Percentiles rank a stretch among this genome's conserved stretches.
phyloP scores from a whole-genome alignment of 1,140 invertebrate species.

The Pseudachorutes palmiensis region DNA sequence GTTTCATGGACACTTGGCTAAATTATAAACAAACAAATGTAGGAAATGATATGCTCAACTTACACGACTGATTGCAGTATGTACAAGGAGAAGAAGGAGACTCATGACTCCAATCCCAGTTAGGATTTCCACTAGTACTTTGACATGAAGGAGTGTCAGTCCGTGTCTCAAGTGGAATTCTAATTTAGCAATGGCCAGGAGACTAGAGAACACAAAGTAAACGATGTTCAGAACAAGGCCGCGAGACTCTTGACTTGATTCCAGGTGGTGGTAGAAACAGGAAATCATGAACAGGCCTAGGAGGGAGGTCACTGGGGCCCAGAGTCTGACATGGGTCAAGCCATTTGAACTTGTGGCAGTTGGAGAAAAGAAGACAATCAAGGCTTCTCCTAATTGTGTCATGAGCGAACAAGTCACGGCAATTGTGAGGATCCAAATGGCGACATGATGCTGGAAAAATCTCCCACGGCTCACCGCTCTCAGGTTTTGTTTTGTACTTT shows the following conservation, averaged over 20 bases:
- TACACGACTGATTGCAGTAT: neutral
- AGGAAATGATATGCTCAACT: no score
- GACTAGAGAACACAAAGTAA: constrained; percentile 15
- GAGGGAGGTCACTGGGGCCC: constrained; percentile 16
- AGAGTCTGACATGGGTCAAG: constrained; percentile 7
- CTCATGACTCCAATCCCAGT: neutral
- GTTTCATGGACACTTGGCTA: no score
- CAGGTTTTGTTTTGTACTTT: constrained; percentile 5
- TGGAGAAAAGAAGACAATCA: constrained; percentile 9
- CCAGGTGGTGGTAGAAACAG: constrained; percentile 27
- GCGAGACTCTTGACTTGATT: constrained; percentile 15
- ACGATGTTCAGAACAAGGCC: constrained; percentile 23
- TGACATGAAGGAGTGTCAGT: constrained; percentile 25
- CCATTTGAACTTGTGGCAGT: neutral
- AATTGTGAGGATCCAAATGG: constrained; percentile 9
- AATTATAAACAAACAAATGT: no score
- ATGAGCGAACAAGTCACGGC: neutral
- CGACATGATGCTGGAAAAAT: neutral
- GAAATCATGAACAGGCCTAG: constrained; percentile 7
- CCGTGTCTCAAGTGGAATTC: constrained; percentile 7
- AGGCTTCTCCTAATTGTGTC: neutral
- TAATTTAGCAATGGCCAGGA: constrained; percentile 13
- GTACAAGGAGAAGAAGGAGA: constrained; percentile 18
- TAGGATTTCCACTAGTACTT: constrained; percentile 8
- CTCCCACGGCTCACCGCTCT: neutral